Conservation (phyloP, 1,140 invertebrate genomes). For the Nautilus pompilius region DNA sequence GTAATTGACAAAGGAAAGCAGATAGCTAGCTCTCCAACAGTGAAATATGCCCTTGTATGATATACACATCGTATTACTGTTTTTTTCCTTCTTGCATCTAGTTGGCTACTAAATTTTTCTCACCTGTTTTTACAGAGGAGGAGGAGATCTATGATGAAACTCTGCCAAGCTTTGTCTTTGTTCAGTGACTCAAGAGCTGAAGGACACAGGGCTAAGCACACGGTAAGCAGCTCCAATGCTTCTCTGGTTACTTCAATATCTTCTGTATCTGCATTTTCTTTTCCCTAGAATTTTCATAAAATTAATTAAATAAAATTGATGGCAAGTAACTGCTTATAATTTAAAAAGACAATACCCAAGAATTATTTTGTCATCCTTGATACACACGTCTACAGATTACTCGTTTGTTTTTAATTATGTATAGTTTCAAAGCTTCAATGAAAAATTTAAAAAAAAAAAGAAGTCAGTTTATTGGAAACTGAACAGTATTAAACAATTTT, state of each 20-base stretch:
- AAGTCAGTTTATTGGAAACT: no score
- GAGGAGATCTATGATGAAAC: constrained; percentile 85
- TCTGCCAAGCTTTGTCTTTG: constrained; percentile 76
- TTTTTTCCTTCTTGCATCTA: no score
- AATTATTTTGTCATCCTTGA: neutral
- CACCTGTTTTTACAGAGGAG: constrained; percentile 66
- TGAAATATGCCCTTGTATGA: no score
- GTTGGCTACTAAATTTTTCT: no score
- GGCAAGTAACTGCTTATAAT: neutral
- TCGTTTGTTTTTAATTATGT: no score
- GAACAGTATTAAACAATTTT: no score
- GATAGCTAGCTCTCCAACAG: no score
- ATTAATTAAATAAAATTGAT: neutral
- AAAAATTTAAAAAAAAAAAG: no score
- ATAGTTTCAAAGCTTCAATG: no score
- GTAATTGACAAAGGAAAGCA: no score
- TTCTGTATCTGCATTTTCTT: constrained; percentile 43
- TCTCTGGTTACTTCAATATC: constrained; percentile 76
- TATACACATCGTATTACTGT: no score
- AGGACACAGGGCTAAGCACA: constrained; percentile 81
- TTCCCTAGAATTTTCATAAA: constrained; percentile 22
- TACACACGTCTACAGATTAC: no score
- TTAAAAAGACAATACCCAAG: neutral
- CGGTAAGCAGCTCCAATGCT: constrained; percentile 86
- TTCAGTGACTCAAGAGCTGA: constrained; percentile 71